Base-by-base conservation (phyloP, 2,888 invertebrate genomes). In the Drymonia ruficornis region DNA sequence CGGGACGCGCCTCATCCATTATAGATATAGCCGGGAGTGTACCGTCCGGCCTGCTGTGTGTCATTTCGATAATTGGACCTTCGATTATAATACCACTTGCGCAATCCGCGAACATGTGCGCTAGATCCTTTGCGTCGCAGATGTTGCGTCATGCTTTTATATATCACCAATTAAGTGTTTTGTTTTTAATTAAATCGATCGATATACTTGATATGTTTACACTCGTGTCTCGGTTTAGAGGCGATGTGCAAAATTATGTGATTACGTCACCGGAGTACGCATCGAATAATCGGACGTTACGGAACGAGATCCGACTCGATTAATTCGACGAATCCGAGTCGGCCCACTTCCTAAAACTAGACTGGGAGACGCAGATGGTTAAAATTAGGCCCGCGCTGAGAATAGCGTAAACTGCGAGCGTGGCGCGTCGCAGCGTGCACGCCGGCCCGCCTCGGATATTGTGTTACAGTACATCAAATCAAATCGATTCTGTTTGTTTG, bases 271-370 rank as follows among this genome's bases (percentile, higher is more conserved):
- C 44, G 34, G 50, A 56, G 54, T 55, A 56, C 56, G 60, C 56
- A 56, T 59, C 58, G 63, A 56, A 59, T 64, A 56, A 56, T 74
- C 60, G 60, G 58, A 55, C 64, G 67, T 69, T 68, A 60, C 57
- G 66, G 65, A 70, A 65, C 53, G 65, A 64, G 63, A 67, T 67
- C 67, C 61, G 57, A 72, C 61, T 76, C 73, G 80, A 81, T 86
- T 81, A 81, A 83, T 86, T 84, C 84, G 77, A 70, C 78, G 84
- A 84, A 86, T 80, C 73, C 72, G 70, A 74, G 78, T 65, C 89
- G 90, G 87, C 90, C 87, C 87, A 91, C 90, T 90, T 92, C 91
- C 91, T 90, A 90, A 89, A 89, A 85, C 90, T 86, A 88, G 87
- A 84, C 87, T 85, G 86, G 78, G 89, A 89, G 88, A 91, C 91